These are phyloP conservation scores for Piprites chloris DNA, from an alignment of 2,113 vertebrate species.

Conservation along the genomic window DNA sequence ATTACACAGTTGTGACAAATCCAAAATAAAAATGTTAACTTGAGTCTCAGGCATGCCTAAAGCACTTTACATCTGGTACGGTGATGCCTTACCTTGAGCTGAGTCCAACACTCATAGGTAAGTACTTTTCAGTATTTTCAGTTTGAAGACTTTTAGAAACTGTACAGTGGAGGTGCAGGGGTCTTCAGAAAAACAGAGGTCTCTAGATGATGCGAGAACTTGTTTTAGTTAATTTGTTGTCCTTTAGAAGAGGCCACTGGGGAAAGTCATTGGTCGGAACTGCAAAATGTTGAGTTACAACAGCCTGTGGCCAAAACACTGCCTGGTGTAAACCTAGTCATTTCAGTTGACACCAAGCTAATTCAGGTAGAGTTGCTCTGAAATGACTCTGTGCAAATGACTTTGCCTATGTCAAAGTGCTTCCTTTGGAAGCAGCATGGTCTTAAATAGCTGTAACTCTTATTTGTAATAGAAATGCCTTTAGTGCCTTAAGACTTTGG, in stretches of 20 bases:
- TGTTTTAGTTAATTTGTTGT: not conserved
- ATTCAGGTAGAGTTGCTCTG: not conserved
- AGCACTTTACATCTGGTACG: not conserved
- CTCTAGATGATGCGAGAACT: not conserved
- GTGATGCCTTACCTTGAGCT: not conserved
- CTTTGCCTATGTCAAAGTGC: not conserved
- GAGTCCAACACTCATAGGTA: not conserved
- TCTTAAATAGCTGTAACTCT: not conserved
- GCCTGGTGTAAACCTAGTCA: not conserved
- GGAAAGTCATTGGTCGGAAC: not conserved
- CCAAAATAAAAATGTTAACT: not conserved
- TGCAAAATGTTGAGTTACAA: not conserved
- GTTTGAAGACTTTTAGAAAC: not conserved
- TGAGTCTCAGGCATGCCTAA: not conserved
- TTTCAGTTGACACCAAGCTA: not conserved
- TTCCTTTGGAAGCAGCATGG: not conserved
- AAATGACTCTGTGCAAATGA: not conserved
- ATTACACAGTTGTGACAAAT: not conserved
- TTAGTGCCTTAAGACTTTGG: not conserved
- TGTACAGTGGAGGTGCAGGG: not conserved
- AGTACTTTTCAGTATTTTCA: not conserved
- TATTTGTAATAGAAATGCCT: not conserved
- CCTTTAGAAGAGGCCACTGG: not conserved
- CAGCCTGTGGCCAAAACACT: not conserved
- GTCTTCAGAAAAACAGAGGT: not conserved